Evolutionary conservation across 2,888 invertebrate genomes (phyloP).

Genomic region (Molanna angustata): DNA sequence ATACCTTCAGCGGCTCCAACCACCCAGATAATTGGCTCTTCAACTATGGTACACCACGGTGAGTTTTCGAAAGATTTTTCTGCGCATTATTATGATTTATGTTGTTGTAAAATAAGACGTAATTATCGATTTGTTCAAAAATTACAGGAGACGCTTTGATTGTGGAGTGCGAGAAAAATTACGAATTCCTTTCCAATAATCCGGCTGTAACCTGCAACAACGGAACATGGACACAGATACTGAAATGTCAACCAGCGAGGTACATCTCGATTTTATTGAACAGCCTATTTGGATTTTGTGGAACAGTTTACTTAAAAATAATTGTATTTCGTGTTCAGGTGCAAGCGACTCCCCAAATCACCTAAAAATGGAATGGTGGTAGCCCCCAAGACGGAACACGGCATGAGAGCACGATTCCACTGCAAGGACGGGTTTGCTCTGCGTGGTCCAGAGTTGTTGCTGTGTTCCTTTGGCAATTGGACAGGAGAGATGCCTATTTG

Average conservation of each 20-base stretch:
- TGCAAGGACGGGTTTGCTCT: slow-evolving; percentile 91
- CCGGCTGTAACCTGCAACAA: slow-evolving; percentile 85
- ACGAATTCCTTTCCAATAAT: slow-evolving; percentile 76
- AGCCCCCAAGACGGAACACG: slow-evolving; percentile 96
- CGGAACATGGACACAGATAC: slow-evolving; percentile 94
- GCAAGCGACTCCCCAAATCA: slow-evolving; percentile 77
- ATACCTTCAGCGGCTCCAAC: slow-evolving; percentile 34
- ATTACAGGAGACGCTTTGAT: slow-evolving; percentile 49
- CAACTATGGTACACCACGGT: slow-evolving; percentile 56
- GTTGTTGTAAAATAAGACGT: too few species aligned
- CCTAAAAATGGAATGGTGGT: slow-evolving; percentile 95
- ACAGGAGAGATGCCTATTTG: slow-evolving; percentile 85
- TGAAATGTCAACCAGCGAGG: slow-evolving; percentile 80
- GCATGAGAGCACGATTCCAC: slow-evolving; percentile 89
- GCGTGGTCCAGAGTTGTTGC: slow-evolving; percentile 73
- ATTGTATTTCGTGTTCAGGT: slow-evolving; percentile 48
- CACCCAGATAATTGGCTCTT: slow-evolving; percentile 52
- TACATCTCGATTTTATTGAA: slow-evolving; percentile 38
- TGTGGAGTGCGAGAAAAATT: slow-evolving; percentile 81
- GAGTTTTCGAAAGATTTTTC: too few species aligned
- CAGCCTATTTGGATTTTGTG: background rate
- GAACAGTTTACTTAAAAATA: background rate
- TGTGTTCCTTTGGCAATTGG: slow-evolving; percentile 96
- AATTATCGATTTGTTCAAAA: too few species aligned
- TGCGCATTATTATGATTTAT: too few species aligned